A percentile compares a stretch with the other conserved stretches of the same genome.
Conservation (phyloP, 2,888 invertebrate species). For the Allophyes oxyacanthae region DNA sequence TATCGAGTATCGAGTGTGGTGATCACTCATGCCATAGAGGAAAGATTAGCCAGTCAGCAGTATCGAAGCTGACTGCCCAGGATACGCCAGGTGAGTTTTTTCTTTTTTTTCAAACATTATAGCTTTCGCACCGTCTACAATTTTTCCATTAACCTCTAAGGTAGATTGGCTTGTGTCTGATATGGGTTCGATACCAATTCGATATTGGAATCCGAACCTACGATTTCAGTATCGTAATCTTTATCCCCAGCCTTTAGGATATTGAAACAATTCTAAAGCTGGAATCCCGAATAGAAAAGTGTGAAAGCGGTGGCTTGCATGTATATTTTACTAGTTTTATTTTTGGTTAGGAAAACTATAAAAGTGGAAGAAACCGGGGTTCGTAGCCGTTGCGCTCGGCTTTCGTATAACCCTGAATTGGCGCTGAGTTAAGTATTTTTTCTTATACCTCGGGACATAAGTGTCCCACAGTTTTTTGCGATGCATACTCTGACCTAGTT, state of each 20-base stretch:
- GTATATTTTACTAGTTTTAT: conserved; percentile 18
- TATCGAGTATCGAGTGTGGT: too few species aligned
- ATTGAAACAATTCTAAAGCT: conserved; percentile 48
- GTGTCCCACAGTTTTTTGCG: conserved; percentile 16
- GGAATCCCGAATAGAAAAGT: conserved; percentile 27
- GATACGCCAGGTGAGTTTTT: too few species aligned
- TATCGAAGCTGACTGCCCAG: too few species aligned
- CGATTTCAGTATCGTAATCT: conserved; percentile 36
- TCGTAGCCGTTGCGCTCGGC: conserved; percentile 11
- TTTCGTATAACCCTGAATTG: conserved; percentile 21
- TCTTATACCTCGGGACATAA: conserved; percentile 37
- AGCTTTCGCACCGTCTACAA: conserved; percentile 6
- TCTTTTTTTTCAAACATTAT: conserved; percentile 20
- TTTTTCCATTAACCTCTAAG: conserved; percentile 21
- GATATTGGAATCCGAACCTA: conserved; percentile 32
- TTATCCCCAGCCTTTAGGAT: conserved; percentile 37
- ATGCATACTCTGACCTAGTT: conserved; percentile 43
- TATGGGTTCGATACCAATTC: conserved; percentile 28
- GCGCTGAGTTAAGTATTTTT: conserved; percentile 23
- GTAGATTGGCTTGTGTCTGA: conserved; percentile 34
- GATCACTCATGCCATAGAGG: too few species aligned
- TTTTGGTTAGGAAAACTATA: conserved; percentile 25
- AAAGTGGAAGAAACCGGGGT: conserved; percentile 19
- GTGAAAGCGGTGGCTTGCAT: conserved; percentile 20
- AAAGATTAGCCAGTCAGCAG: too few species aligned